These are phyloP conservation scores for Oegoconia quadripuncta DNA, from an alignment of 2,888 invertebrate genomes.

Conservation along the genomic window DNA sequence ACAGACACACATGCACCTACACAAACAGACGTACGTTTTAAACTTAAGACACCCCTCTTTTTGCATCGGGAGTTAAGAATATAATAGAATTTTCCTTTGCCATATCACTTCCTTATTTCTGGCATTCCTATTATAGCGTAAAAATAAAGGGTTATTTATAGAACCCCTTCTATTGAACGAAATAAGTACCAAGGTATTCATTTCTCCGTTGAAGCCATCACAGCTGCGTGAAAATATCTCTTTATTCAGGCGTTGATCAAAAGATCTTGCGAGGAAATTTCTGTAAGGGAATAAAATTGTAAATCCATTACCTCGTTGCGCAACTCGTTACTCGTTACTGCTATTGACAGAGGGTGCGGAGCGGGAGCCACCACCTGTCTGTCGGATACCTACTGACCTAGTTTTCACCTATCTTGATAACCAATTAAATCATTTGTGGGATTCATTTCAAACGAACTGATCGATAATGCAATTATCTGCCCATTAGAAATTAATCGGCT, in stretches of 20 bases:
- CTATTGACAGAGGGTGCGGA: constrained; percentile 34
- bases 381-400: constrained; percentile 41
- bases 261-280: background rate
- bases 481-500: too few species aligned
- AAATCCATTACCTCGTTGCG: constrained; percentile 8
- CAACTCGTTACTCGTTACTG: constrained; percentile 26
- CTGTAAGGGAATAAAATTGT: constrained; percentile 7
- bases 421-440: constrained; percentile 34
- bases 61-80: too few species aligned
- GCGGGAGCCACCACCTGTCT: constrained; percentile 29
- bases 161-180: too few species aligned
- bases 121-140: too few species aligned
- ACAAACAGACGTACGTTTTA: too few species aligned
- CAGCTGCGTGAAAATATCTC: background rate
- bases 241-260: background rate
- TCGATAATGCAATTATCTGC: constrained; percentile 4
- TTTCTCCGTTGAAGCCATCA: too few species aligned
- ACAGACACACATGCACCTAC: too few species aligned
- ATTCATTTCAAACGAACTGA: constrained; percentile 18
- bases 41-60: too few species aligned
- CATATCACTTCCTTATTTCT: too few species aligned
- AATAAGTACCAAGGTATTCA: too few species aligned
- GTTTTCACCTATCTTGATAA: constrained; percentile 29
- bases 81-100: too few species aligned
- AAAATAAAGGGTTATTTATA: too few species aligned